Percentiles rank a stretch among this genome's conserved stretches.
Evolutionary conservation across 2,888 invertebrate genomes (phyloP).

Genomic region (Cantharis nigra): DNA sequence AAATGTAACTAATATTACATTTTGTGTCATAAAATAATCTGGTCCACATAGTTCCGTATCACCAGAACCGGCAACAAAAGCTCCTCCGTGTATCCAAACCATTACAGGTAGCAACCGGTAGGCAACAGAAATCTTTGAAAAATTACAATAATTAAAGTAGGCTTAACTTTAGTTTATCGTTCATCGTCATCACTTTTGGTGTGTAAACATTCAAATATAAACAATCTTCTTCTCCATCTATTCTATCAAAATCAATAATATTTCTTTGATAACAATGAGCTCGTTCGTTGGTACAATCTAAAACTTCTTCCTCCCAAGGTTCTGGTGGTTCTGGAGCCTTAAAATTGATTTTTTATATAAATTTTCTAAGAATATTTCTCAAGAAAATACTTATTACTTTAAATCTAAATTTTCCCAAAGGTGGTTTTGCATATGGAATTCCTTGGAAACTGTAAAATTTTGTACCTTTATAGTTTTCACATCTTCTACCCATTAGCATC

Average conservation of each 20-base stretch:
- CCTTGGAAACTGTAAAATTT: conserved; percentile 32
- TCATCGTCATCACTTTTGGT: conserved; percentile 30
- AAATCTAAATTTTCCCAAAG: conserved; percentile 30
- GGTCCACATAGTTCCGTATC: conserved; percentile 48
- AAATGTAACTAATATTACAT: conserved; percentile 50
- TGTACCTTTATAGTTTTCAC: conserved; percentile 13
- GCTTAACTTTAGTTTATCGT: too few relatives aligned
- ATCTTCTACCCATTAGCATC: conserved; percentile 11
- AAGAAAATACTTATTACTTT: conserved; percentile 31
- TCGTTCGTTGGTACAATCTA: conserved; percentile 50
- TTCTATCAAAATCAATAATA: conserved; percentile 45
- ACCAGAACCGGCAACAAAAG: conserved; percentile 49
- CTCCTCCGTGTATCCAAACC: conserved; percentile 57
- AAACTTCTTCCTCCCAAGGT: conserved; percentile 46
- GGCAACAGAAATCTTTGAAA: not conserved
- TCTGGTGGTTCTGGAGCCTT: conserved; percentile 50
- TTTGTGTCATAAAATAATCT: conserved; percentile 49
- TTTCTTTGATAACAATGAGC: conserved; percentile 48
- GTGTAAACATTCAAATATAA: conserved; percentile 43
- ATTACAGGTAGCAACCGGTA: conserved; percentile 47
- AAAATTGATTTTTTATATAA: conserved; percentile 18
- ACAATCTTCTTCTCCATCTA: conserved; percentile 60
- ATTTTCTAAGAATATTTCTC: not conserved
- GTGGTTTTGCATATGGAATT: conserved; percentile 34
- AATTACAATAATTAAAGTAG: not conserved